Conservation (phyloP, 2,113 vertebrate genomes). For the Neomonachus schauinslandi region DNA sequence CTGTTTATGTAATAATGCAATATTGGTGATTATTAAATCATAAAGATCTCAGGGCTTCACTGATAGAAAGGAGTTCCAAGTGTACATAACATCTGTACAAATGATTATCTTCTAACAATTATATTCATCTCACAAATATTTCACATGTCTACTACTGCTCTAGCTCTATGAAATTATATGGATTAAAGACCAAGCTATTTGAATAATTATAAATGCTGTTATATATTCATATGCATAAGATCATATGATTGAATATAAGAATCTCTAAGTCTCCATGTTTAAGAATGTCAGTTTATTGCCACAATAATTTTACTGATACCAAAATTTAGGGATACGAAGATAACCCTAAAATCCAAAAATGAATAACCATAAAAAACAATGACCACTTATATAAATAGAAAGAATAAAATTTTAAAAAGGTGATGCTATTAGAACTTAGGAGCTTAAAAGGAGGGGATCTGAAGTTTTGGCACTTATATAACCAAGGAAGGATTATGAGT, state of each 20-base stretch:
- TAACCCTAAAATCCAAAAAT: neutral
- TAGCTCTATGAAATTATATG: neutral
- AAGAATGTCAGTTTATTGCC: neutral
- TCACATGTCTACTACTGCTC: neutral
- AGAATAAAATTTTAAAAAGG: neutral
- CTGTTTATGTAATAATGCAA: conserved; percentile 12
- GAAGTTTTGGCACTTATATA: neutral
- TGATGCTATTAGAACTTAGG: neutral
- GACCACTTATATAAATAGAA: neutral
- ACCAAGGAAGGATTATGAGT: neutral
- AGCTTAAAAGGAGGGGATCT: neutral
- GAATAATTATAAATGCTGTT: neutral
- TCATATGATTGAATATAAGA: neutral
- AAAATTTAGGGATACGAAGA: neutral
- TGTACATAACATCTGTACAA: conserved; percentile 37
- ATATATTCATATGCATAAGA: neutral
- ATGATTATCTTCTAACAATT: neutral
- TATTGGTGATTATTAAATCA: conserved; percentile 71
- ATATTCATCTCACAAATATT: neutral
- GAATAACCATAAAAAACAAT: neutral
- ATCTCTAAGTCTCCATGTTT: neutral
- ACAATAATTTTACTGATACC: too few relatives aligned
- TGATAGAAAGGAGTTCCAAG: conserved; percentile 5
- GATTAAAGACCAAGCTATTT: neutral
- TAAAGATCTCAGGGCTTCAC: conserved; percentile 63